A percentile compares a stretch with the other conserved stretches of the same genome.
phyloP scores from a whole-genome alignment of 2,888 invertebrate species.

The Dolichopus griseipennis region DNA sequence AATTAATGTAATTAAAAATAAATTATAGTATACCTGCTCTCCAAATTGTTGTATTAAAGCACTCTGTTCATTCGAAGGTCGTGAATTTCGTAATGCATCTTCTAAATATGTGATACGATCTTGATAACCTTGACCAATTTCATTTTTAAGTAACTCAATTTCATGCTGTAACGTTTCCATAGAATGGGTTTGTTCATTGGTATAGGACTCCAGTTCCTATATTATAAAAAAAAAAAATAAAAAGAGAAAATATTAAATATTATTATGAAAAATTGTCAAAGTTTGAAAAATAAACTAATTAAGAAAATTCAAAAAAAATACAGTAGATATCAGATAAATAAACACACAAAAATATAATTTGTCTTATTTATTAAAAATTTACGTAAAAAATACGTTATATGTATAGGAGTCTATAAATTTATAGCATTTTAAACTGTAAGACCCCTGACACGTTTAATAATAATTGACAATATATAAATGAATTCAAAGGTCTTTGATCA shows the following conservation, averaged over 20 bases:
- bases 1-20: not conserved
- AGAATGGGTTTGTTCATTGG: constrained; percentile 34
- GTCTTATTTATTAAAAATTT: not conserved
- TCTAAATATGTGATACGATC: constrained; percentile 37
- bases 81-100: constrained; percentile 46
- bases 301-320: not conserved
- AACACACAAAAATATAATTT: not conserved
- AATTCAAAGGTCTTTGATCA: too few species aligned
- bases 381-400: too few species aligned
- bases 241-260: not conserved
- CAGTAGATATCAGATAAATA: not conserved
- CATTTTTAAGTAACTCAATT: constrained; percentile 36
- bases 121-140: constrained; percentile 36
- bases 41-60: constrained; percentile 45
- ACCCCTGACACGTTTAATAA: too few species aligned
- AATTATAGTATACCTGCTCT: constrained; percentile 41
- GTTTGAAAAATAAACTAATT: not conserved
- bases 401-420: too few species aligned
- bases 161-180: constrained; percentile 39
- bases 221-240: constrained; percentile 5
- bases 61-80: constrained; percentile 45
- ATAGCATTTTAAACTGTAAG: too few species aligned
- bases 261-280: not conserved
- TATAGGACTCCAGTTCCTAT: constrained; percentile 36
- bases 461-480: too few species aligned